Conservation (phyloP, 2,113 vertebrate genomes). For the Cyphomyrus plagiostoma region DNA sequence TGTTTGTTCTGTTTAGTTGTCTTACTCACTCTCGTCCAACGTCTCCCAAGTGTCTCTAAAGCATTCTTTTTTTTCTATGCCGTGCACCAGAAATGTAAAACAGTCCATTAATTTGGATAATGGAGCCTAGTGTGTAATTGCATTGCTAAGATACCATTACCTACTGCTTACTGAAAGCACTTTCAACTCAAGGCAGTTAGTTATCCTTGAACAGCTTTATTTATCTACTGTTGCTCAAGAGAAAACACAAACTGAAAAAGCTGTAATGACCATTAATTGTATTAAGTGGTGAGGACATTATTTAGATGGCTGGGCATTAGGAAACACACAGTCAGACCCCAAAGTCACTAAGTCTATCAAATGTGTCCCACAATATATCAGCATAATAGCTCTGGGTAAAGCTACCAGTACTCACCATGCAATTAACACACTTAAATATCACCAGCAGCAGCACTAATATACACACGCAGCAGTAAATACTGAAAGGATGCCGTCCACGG, state of each 20-base stretch:
- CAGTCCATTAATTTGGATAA: slow-evolving; percentile 83
- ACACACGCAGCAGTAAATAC: neutral
- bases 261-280: slow-evolving; percentile 14
- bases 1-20: slow-evolving; percentile 57
- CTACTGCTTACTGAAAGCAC: slow-evolving; percentile 60
- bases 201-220: slow-evolving; percentile 77
- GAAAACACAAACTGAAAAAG: slow-evolving; percentile 39
- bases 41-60: slow-evolving; percentile 59
- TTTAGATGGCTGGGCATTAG: neutral
- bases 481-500: neutral
- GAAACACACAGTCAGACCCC: slow-evolving; percentile 9
- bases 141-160: slow-evolving; percentile 70
- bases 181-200: slow-evolving; percentile 78
- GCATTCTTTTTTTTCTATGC: slow-evolving; percentile 60
- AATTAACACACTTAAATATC: slow-evolving; percentile 7
- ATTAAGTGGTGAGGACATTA: slow-evolving; percentile 12
- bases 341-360: neutral
- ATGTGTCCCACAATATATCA: neutral
- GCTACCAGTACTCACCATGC: neutral
- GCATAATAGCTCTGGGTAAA: neutral
- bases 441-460: neutral
- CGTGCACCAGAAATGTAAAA: slow-evolving; percentile 74
- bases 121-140: slow-evolving; percentile 76
- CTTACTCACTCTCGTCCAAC: slow-evolving; percentile 56
- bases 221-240: slow-evolving; percentile 69